phyloP scores from a whole-genome alignment of 2,113 vertebrate species.

The Callipepla squamata region DNA sequence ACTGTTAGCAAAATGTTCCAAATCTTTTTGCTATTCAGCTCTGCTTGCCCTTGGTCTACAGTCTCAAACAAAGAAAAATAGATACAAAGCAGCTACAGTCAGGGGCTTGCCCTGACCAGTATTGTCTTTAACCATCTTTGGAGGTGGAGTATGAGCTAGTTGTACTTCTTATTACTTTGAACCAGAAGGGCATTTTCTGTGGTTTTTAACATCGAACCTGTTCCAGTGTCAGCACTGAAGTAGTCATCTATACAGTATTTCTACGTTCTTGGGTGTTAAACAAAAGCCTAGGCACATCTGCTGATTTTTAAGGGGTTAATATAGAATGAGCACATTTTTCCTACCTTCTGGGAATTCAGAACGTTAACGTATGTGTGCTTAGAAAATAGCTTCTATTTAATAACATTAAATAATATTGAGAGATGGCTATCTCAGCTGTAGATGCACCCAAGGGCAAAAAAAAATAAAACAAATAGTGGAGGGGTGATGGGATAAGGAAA shows the following conservation, averaged over 20 bases:
- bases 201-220: background rate
- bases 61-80: background rate
- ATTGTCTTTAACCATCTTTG: background rate
- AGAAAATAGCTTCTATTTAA: constrained; percentile 16
- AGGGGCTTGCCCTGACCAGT: background rate
- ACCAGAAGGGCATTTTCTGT: background rate
- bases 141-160: background rate
- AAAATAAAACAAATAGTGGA: background rate
- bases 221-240: background rate
- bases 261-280: background rate
- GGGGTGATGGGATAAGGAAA: background rate
- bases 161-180: background rate
- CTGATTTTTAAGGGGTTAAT: constrained; percentile 35
- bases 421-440: background rate
- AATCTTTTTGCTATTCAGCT: background rate
- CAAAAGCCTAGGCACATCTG: background rate
- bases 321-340: background rate
- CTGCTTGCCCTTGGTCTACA: background rate
- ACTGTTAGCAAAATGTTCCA: background rate
- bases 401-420: background rate
- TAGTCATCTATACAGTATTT: background rate
- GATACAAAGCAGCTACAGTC: background rate
- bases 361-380: background rate
- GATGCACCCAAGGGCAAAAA: background rate
- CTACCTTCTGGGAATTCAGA: background rate